Evolutionary conservation across 2,113 vertebrate species (phyloP).

Genomic region (Percina caprodes): DNA sequence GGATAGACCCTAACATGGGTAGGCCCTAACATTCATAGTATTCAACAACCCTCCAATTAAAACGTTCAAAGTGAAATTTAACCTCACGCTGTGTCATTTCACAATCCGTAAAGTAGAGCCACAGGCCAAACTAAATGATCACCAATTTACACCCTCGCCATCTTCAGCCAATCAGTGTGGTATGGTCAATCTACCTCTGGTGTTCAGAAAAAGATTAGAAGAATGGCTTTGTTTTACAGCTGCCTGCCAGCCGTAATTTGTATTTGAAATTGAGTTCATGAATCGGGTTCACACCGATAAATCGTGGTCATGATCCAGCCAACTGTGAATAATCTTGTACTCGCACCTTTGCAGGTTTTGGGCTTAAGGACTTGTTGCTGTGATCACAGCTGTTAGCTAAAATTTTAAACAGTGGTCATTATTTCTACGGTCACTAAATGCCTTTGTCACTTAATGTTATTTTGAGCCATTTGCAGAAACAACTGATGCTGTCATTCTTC

Average conservation of each 20-base stretch:
- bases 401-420: not conserved
- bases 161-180: conserved; percentile 53
- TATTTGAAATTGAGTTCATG: not conserved
- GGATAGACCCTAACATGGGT: too few species aligned
- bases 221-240: conserved; percentile 24
- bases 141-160: conserved; percentile 28
- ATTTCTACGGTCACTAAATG: too few species aligned
- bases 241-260: not conserved
- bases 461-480: too few species aligned
- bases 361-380: not conserved
- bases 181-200: conserved; percentile 26
- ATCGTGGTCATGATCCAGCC: not conserved
- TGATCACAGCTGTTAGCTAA: not conserved
- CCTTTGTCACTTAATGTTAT: too few species aligned
- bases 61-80: conserved; percentile 12
- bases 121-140: conserved; percentile 12
- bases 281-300: not conserved
- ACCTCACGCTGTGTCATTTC: conserved; percentile 12
- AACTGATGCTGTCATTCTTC: too few species aligned
- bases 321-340: not conserved
- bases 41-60: not conserved
- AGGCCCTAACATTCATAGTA: not conserved
- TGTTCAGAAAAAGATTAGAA: conserved; percentile 43
- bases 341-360: not conserved
- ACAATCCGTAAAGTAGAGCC: conserved; percentile 17